A percentile compares a stretch with the other conserved stretches of the same genome.
Conservation (phyloP, 2,888 invertebrate genomes). For the Xiphydria camelus region DNA sequence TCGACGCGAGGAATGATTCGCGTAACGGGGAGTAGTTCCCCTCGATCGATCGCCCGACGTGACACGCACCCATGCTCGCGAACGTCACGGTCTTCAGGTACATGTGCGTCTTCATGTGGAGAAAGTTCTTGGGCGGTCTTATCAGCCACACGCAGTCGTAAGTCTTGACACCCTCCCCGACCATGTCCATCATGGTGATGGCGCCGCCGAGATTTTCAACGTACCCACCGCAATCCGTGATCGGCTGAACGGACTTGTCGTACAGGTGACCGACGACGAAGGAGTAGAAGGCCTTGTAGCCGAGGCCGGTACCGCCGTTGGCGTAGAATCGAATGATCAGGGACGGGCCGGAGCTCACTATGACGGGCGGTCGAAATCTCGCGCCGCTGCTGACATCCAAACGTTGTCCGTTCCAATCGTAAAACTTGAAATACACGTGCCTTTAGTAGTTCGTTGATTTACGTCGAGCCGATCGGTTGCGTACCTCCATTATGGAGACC, state of each 20-base stretch:
- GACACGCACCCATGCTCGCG: constrained; percentile 65
- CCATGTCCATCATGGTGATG: constrained; percentile 78
- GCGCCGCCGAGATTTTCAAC: constrained; percentile 72
- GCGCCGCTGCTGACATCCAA: constrained; percentile 69
- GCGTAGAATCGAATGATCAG: constrained; percentile 70
- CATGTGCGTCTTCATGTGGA: constrained; percentile 70
- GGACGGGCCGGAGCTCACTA: constrained; percentile 67
- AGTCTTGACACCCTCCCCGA: constrained; percentile 61
- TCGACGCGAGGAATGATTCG: too few species aligned
- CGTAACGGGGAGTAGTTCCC: too few species aligned
- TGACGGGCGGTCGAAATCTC: constrained; percentile 70
- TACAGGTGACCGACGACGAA: constrained; percentile 56
- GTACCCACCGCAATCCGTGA: constrained; percentile 70
- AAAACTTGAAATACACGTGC: constrained; percentile 59
- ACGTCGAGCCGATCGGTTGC: too few species aligned
- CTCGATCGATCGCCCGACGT: too few species aligned
- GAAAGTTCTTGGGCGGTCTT: constrained; percentile 66
- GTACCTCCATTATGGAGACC: constrained; percentile 70
- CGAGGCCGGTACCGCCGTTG: constrained; percentile 69
- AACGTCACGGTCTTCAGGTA: constrained; percentile 66
- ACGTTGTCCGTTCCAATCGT: constrained; percentile 70
- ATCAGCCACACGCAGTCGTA: constrained; percentile 77
- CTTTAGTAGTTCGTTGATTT: neutral
- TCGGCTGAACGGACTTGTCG: constrained; percentile 49
- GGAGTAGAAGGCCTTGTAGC: constrained; percentile 67